phyloP scores from a whole-genome alignment of 53 echinoderm and acorn worm genomes.

The Zoroaster sp. region DNA sequence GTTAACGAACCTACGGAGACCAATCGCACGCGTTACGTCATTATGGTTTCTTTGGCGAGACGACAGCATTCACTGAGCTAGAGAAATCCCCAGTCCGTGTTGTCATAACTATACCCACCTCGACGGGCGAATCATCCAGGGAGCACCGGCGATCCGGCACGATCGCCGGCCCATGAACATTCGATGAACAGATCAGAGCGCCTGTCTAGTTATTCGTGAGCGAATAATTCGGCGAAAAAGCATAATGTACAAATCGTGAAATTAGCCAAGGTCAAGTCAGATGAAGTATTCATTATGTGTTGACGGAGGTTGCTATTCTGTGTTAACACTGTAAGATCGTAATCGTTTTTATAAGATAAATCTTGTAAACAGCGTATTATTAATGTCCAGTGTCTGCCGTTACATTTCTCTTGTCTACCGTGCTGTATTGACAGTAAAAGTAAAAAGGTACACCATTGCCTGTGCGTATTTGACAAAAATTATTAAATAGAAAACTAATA shows the following conservation, averaged over 20 bases:
- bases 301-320: not conserved
- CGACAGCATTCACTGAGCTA: not conserved
- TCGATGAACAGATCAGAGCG: not conserved
- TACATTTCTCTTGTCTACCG: not conserved
- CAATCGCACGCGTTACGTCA: slow-evolving; percentile 58
- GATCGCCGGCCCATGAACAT: not conserved
- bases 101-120: not conserved
- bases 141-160: not conserved
- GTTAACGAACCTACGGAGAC: slow-evolving; percentile 55
- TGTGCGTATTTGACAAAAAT: no score
- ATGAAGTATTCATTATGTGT: not conserved
- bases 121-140: not conserved
- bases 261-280: slow-evolving; percentile 21
- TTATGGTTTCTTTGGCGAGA: slow-evolving; percentile 44
- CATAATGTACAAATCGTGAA: not conserved
- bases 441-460: not conserved
- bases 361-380: not conserved
- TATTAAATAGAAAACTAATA: no score
- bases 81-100: not conserved
- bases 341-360: not conserved
- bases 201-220: not conserved
- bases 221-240: not conserved
- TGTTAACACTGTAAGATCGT: not conserved
- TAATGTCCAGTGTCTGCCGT: not conserved
- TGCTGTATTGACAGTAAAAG: not conserved